These are phyloP conservation scores for cat (Felis catus) DNA, from an alignment of 2,113 vertebrate genomes.

Conservation along the genomic window F.catus_Fca126_mat1.0 CM031418.1:104734001-104734500, in stretches of 20 bases:
- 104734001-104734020: constrained; percentile 25
- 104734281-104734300: constrained; percentile 36
- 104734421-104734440: neutral
- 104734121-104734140: constrained; percentile 69
- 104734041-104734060: constrained; percentile 68
- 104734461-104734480: too few relatives aligned
- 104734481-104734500: too few relatives aligned
- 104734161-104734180: constrained; percentile 69
- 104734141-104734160: constrained; percentile 54
- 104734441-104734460: neutral
- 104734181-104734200: constrained; percentile 67
- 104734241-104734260: neutral
- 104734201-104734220: constrained; percentile 47
- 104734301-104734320: neutral
- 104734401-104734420: neutral
- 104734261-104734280: neutral
- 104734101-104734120: constrained; percentile 68
- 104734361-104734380: neutral
- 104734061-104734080: constrained; percentile 78
- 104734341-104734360: neutral
- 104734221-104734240: constrained; percentile 64
- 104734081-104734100: constrained; percentile 47
- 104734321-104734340: neutral
- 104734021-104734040: constrained; percentile 62
- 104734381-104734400: neutral